These are phyloP conservation scores for Magallana angulata DNA, from an alignment of 1,140 invertebrate species.

Conservation along the genomic window DNA sequence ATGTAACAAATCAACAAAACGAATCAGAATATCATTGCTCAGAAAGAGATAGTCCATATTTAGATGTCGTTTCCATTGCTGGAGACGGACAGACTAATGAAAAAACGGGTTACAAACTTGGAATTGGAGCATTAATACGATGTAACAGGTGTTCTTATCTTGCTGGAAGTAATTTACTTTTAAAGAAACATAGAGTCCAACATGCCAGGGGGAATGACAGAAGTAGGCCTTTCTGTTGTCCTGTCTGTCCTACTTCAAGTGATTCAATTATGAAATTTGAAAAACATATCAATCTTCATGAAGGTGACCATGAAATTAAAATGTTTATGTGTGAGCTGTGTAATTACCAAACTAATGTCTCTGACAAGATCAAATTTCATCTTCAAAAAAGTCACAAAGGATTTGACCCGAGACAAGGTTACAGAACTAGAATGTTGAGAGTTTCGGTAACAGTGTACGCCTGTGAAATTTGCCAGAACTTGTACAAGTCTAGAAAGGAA, in stretches of 20 bases:
- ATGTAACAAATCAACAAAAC: background rate
- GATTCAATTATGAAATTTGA: conserved; percentile 45
- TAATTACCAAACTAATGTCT: conserved; percentile 43
- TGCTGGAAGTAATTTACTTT: conserved; percentile 36
- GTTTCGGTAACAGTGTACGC: background rate
- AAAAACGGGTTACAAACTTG: background rate
- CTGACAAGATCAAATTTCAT: conserved; percentile 45
- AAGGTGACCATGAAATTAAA: conserved; percentile 40
- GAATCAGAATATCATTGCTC: background rate
- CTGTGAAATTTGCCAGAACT: conserved; percentile 31
- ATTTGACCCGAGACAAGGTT: background rate
- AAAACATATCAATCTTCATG: conserved; percentile 54
- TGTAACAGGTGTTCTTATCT: conserved; percentile 48
- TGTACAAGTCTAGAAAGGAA: conserved; percentile 1
- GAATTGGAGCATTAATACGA: background rate
- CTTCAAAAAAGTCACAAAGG: conserved; percentile 9
- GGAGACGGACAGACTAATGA: background rate
- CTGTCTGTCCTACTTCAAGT: conserved; percentile 40
- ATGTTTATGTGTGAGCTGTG: conserved; percentile 49
- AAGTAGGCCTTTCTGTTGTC: conserved; percentile 49
- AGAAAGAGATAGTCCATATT: too few relatives aligned
- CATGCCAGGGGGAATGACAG: conserved; percentile 29
- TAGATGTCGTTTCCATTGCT: background rate
- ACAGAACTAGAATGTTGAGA: background rate
- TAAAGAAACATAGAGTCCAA: conserved; percentile 43